Base-by-base conservation (phyloP, 2,797 vertebrate genomes). In the Acrossocheilus fasciatus region DNA sequence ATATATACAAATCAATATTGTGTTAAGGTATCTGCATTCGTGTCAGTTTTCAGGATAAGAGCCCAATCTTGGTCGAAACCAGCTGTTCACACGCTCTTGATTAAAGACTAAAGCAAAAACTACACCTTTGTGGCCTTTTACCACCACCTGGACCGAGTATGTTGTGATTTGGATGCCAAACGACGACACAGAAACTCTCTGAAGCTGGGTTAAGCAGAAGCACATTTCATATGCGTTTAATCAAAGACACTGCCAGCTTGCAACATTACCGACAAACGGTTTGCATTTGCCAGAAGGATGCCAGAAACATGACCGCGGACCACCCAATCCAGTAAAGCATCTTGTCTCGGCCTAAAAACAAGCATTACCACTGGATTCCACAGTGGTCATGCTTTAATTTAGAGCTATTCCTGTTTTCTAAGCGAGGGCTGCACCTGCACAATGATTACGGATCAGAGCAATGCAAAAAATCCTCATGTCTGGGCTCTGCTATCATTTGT, bases 401-500 rank as follows among this genome's bases (percentile, higher is more conserved):
- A 72, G 89, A 92, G 90, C 84, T 92, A 91, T 93, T 93, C 87
- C 75, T 41, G 86, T 89, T 81, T 86, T 85, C 81, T 75, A 82
- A 89, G 87, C 81, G 43, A 80, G 69, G 75, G 52, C 90, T 94
- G 95, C 95, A 97, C 95, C 96, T 96, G 96, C 93, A 91, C 87
- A 89, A 91, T 86, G 88, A 91, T 92, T 90, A 92, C 89, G 89
- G 89, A 93, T 93, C 92, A 87, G 89, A 89, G 92, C 93, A 90
- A 92, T 92, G 91, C 81, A 68, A 87, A 92, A 94, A 94, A 84
- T 88, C 90, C 89, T 92, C 91, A 92, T 94, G 86, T 93, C 93
- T 95, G 90, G 79, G 85, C 91, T 92, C 90, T 94, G 93, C 96
- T 94, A 92, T 87, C 93, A 94, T 95, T 93, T 95, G 94, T 95